phyloP scores from a whole-genome alignment of 2,888 invertebrate species.

The Salpingus planirostris region DNA sequence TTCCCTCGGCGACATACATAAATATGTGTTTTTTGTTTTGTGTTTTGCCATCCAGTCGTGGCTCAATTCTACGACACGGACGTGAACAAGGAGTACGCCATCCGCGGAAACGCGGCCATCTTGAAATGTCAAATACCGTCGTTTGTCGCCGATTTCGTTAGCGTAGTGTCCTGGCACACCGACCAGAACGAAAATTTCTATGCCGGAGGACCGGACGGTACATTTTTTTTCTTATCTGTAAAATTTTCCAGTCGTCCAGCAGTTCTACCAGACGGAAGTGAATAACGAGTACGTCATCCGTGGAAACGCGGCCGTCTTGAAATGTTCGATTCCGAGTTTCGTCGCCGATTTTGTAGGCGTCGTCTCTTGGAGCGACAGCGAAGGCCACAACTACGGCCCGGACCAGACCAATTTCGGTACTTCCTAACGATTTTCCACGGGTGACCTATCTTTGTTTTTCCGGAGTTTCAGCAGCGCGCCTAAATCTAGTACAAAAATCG shows the following conservation, averaged over 20 bases:
- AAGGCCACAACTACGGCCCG: constrained; percentile 63
- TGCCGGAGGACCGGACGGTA: constrained; percentile 45
- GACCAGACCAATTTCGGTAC: constrained; percentile 52
- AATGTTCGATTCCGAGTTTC: constrained; percentile 84
- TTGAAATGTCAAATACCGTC: constrained; percentile 86
- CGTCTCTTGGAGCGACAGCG: constrained; percentile 74
- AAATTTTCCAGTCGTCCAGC: constrained; percentile 68
- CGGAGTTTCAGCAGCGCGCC: constrained; percentile 11
- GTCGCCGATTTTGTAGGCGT: constrained; percentile 87
- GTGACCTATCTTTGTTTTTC: constrained; percentile 11
- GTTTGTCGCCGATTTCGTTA: constrained; percentile 87
- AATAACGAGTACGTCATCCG: constrained; percentile 87
- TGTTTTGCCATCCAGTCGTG: constrained; percentile 50
- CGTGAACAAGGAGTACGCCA: constrained; percentile 83
- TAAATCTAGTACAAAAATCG: too few species aligned
- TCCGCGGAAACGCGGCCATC: constrained; percentile 81
- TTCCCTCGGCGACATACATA: too few species aligned
- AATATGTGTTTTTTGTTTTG: background rate
- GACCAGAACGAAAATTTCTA: constrained; percentile 66
- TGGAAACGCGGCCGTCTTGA: constrained; percentile 78
- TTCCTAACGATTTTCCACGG: constrained; percentile 18
- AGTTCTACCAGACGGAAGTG: constrained; percentile 84
- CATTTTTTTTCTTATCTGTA: constrained; percentile 6
- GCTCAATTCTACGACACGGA: constrained; percentile 75
- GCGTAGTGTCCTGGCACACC: constrained; percentile 79